phyloP scores from a whole-genome alignment of 2,888 invertebrate genomes.

The Belgica antarctica region DNA sequence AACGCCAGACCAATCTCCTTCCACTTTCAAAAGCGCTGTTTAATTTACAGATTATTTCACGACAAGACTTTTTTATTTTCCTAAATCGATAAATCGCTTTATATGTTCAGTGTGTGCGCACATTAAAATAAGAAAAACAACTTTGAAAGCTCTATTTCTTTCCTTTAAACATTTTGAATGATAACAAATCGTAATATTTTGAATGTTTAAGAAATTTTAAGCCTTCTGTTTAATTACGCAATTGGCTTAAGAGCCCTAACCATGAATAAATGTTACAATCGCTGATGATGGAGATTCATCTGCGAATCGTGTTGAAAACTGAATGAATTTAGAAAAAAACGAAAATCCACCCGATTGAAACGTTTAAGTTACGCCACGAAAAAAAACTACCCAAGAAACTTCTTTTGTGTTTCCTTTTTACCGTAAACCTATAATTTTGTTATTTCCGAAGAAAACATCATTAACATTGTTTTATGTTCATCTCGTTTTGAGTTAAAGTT shows the following conservation, averaged over 20 bases:
- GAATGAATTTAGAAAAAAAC: no score
- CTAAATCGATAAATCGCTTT: slow-evolving; percentile 47
- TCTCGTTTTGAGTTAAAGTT: background rate
- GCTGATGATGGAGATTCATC: no score
- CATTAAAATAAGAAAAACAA: slow-evolving; percentile 25
- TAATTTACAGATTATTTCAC: slow-evolving; percentile 18
- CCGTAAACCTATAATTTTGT: background rate
- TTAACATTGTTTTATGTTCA: background rate
- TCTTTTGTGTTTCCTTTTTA: background rate
- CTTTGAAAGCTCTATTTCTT: slow-evolving; percentile 37
- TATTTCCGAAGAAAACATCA: slow-evolving; percentile 3
- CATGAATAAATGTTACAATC: no score
- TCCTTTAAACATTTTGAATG: slow-evolving; percentile 7
- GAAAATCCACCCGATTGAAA: no score
- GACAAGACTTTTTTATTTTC: slow-evolving; percentile 28
- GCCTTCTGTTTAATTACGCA: slow-evolving; percentile 2
- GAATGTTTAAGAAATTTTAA: slow-evolving; percentile 28
- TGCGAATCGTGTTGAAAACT: no score
- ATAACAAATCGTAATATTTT: slow-evolving; percentile 35
- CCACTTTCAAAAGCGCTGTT: no score
- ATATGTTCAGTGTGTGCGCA: slow-evolving; percentile 49
- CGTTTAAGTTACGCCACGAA: no score
- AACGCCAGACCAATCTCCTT: no score
- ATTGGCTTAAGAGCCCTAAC: no score
- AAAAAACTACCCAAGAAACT: slow-evolving; percentile 4